Base-by-base conservation (phyloP, 2,888 invertebrate genomes). In the Ophion slaviceki region DNA sequence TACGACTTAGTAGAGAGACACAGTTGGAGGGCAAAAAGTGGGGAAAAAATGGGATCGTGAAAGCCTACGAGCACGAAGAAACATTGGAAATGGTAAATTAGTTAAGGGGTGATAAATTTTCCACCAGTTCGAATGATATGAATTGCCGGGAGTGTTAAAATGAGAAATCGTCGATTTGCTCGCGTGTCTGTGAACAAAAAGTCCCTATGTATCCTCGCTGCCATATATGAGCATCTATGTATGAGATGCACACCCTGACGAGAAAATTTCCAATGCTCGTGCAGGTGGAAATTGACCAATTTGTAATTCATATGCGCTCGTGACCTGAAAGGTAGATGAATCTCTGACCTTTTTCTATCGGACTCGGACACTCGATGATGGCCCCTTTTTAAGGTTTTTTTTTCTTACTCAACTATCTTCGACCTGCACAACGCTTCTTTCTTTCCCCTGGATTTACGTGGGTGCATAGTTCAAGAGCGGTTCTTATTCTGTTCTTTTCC, bases 221-320 rank as follows among this genome's bases (percentile, higher is more conserved):
- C n/a, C n/a, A 28, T 61, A 53, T 11, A 5, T 59, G 57, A 36
- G 32, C 67, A 57, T 17, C 32, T 32, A 24, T 67, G 32, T 76
- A 75, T 64, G 36, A 67, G 36, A 74, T 20, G 77, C 47, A 74
- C n/a, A 80, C 70, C 82, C 67, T 59, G 83, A 77, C 72, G 66
- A 85, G 70, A 82, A 82, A 84, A 66, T 87, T 87, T 84, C 67
- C 28, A 87, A 86, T 84, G 82, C 85, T 84, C 85, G 86, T 85
- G 84, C 81, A 82, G 10, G 86, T 84, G 89, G 89, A 92, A 91
- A 92, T 90, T 90, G 91, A 88, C 77, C 89, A 88, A 93, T 93
- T 93, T 93, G 92, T 93, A 93, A 92, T 93, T 93, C 93, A 93
- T 93, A 93, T 92, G 89, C 88, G 90, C 88, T 91, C 92, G 91